Evolutionary conservation across 2,888 invertebrate genomes (phyloP).

Genomic region (Tillus elongatus): DNA sequence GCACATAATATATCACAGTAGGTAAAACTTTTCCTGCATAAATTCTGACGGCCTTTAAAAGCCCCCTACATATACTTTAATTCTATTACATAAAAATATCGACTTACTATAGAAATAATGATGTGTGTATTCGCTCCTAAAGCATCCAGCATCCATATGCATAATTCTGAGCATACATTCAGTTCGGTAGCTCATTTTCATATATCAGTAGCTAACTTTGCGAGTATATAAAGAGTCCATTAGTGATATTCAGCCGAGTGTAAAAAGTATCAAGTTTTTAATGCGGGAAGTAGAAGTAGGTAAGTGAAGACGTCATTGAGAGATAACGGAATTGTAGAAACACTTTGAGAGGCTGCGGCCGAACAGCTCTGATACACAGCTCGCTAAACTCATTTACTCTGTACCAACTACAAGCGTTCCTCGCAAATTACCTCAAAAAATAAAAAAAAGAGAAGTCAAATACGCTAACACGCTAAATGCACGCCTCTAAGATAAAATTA

Average conservation of each 20-base stretch:
- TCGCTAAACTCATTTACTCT: constrained; percentile 26
- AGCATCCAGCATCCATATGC: no score
- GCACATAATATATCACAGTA: no score
- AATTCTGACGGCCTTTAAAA: no score
- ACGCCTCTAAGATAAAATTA: constrained; percentile 1
- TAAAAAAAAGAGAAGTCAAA: constrained; percentile 19
- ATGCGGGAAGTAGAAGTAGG: constrained; percentile 23
- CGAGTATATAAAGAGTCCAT: constrained; percentile 38
- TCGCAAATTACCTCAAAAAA: constrained; percentile 23
- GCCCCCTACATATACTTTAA: no score
- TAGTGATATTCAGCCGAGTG: constrained; percentile 39
- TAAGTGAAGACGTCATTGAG: constrained; percentile 36
- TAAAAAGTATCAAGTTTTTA: constrained; percentile 42
- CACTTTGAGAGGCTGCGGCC: constrained; percentile 26
- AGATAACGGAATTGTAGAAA: constrained; percentile 36
- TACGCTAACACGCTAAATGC: constrained; percentile 19
- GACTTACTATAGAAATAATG: no score
- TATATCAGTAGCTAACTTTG: constrained; percentile 25
- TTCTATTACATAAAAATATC: no score
- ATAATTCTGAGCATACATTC: constrained; percentile 10
- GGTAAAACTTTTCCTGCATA: no score
- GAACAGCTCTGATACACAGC: constrained; percentile 26
- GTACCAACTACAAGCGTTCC: constrained; percentile 16
- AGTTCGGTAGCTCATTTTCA: constrained; percentile 24
- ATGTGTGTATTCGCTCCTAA: no score